Evolutionary conservation across 1,140 invertebrate species (phyloP).

Genomic region (Drosophila kanapiae): DNA sequence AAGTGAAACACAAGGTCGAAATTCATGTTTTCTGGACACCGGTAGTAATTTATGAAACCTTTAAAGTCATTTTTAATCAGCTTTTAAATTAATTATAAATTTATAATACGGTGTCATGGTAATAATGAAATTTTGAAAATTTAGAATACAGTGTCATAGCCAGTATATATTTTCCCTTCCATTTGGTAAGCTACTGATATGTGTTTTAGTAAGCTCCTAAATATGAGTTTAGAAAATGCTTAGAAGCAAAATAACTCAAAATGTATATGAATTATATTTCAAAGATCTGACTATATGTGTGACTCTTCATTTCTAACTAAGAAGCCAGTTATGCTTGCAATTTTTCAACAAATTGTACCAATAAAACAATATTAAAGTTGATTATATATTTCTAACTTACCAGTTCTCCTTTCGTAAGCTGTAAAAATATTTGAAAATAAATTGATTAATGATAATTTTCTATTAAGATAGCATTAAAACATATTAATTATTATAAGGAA

Average conservation of each 20-base stretch:
- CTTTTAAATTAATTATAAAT: too few relatives aligned
- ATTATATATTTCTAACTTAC: slow-evolving; percentile 7
- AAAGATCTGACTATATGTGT: not conserved
- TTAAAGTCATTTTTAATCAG: too few relatives aligned
- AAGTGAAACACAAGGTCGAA: too few relatives aligned
- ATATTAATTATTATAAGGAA: not conserved
- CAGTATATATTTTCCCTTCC: too few relatives aligned
- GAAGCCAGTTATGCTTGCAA: slow-evolving; percentile 30
- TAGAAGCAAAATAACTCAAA: not conserved
- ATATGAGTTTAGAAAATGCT: too few relatives aligned
- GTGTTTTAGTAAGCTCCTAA: not conserved
- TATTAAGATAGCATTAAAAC: not conserved
- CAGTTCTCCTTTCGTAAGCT: slow-evolving; percentile 21
- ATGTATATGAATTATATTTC: not conserved
- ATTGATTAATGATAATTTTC: not conserved
- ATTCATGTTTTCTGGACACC: too few relatives aligned
- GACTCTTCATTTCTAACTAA: not conserved
- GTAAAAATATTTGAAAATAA: slow-evolving; percentile 3
- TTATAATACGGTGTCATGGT: too few relatives aligned
- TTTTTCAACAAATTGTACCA: not conserved
- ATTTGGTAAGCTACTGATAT: too few relatives aligned
- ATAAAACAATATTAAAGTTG: not conserved
- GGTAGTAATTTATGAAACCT: too few relatives aligned
- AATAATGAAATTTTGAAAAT: not conserved
- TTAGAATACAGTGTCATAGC: not conserved